Evolutionary conservation across 2,888 invertebrate species (phyloP).

Genomic region (Adela reaumurella): DNA sequence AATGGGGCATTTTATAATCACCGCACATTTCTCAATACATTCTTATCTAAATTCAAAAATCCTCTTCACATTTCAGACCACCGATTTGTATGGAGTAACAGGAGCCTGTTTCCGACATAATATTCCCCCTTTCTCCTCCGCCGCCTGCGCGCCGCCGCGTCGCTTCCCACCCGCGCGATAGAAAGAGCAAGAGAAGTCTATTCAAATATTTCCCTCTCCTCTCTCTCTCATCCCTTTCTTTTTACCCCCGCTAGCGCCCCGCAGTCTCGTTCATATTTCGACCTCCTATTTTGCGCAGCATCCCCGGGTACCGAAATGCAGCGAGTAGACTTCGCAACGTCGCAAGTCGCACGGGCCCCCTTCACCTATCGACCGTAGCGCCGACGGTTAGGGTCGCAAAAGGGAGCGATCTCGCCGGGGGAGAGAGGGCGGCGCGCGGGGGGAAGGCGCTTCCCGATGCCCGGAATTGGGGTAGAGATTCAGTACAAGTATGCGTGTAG

Average conservation of each 20-base stretch:
- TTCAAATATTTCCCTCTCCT: constrained; percentile 51
- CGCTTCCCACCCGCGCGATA: constrained; percentile 22
- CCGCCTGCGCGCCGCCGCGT: constrained; percentile 20
- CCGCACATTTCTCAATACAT: too few species aligned
- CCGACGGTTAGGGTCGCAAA: background rate
- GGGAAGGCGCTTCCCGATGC: constrained; percentile 36
- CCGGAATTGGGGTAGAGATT: constrained; percentile 55
- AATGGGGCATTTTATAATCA: too few species aligned
- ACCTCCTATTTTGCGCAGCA: constrained; percentile 59
- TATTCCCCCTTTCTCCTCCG: constrained; percentile 43
- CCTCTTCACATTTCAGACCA: constrained; percentile 16
- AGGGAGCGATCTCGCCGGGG: too few species aligned
- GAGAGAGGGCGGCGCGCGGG: too few species aligned
- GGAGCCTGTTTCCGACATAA: constrained; percentile 40
- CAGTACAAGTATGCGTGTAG: constrained; percentile 53
- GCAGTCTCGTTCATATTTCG: constrained; percentile 58
- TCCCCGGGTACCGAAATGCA: constrained; percentile 53
- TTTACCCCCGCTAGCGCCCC: constrained; percentile 34
- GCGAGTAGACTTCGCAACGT: constrained; percentile 44
- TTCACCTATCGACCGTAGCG: constrained; percentile 7
- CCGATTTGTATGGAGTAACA: constrained; percentile 36
- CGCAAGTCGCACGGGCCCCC: constrained; percentile 18
- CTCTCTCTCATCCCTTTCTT: constrained; percentile 47
- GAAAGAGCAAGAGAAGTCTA: constrained; percentile 47
- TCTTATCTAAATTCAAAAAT: background rate